Evolutionary conservation across 2,888 invertebrate species (phyloP), one percentile per base, ranked within the genome.

Genomic region (Ecdyonurus torrentis): DNA sequence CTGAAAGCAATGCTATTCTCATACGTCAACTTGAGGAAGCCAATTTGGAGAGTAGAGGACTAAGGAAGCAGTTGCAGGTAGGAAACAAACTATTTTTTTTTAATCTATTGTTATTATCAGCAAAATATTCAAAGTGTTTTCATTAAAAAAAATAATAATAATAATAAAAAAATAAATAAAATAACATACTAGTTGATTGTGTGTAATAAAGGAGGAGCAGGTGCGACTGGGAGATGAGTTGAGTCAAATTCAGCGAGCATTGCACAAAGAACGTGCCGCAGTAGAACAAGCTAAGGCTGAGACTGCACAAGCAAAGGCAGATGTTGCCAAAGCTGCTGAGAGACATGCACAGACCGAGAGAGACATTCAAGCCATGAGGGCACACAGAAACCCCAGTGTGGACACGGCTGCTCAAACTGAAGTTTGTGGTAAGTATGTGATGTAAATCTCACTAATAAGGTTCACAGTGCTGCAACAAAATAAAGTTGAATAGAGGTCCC

Each of bases 341-440:
- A 37, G 22, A 20, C 22, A 10, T 7, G 22, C 7, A 5, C 55
- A 55, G 55, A n/a, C 55, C 20, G n/a, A 20, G 22, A 5, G 55
- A 20, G 55, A 55, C 55, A n/a, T 55, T 55, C 55, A 18, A 55
- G 55, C 55, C 7, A 5, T 55, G 19, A n/a, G 55, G n/a, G 55
- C 55, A 10, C 55, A 55, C 55, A 55, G 55, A n/a, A 55, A 55
- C n/a, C 55, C 55, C 3, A 55, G 55, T n/a, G 55, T 55, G 15
- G 55, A 55, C 22, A 20, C 55, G 55, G n/a, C 55, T 22, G 22
- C 22, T 20, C 55, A 55, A 55, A 55, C 55, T 18, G 55, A 55
- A 55, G 55, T 55, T 20, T 55, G n/a, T 55, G 55, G 55, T 55
- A n/a, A 55, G 55, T 55, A n/a, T 20, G n/a, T n/a, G n/a, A n/a